Percentiles rank a stretch among this genome's conserved stretches.
Conservation (phyloP, 2,113 vertebrate genomes). For the Sander lucioperca region DNA sequence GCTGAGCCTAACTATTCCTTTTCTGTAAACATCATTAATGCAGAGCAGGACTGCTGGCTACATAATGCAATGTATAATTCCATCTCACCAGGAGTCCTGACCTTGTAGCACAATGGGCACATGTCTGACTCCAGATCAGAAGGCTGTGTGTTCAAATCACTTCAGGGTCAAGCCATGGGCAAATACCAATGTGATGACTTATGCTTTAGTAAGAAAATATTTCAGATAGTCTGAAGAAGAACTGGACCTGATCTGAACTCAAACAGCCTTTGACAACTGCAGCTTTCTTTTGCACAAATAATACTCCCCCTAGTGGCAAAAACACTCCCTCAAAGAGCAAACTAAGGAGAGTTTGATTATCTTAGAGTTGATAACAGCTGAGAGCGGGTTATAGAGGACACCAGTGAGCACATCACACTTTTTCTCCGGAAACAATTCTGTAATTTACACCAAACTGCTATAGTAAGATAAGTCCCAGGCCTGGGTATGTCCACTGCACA, state of each 20-base stretch:
- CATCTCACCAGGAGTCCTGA: fast-evolving
- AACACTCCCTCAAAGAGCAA: background rate
- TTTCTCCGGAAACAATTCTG: background rate
- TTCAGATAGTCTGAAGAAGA: background rate
- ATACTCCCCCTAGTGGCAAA: constrained; percentile 38
- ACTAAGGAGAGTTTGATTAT: background rate
- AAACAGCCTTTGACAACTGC: background rate
- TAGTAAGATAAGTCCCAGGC: background rate
- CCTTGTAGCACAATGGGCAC: background rate
- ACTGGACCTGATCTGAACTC: background rate
- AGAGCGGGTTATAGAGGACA: background rate
- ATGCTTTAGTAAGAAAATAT: no score
- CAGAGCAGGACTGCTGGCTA: background rate
- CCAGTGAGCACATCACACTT: background rate
- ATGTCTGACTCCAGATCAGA: constrained; percentile 10
- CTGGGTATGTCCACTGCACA: constrained; percentile 32
- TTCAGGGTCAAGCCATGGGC: background rate
- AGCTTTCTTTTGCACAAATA: background rate
- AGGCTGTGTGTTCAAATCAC: background rate
- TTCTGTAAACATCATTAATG: background rate
- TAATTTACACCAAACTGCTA: background rate
- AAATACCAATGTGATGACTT: background rate
- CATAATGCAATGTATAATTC: background rate
- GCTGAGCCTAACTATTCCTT: background rate
- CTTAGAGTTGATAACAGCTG: no score